A percentile compares a stretch with the other conserved stretches of the same genome.
phyloP scores from a whole-genome alignment of 2,113 vertebrate genomes.

The Hyperopisus bebe region DNA sequence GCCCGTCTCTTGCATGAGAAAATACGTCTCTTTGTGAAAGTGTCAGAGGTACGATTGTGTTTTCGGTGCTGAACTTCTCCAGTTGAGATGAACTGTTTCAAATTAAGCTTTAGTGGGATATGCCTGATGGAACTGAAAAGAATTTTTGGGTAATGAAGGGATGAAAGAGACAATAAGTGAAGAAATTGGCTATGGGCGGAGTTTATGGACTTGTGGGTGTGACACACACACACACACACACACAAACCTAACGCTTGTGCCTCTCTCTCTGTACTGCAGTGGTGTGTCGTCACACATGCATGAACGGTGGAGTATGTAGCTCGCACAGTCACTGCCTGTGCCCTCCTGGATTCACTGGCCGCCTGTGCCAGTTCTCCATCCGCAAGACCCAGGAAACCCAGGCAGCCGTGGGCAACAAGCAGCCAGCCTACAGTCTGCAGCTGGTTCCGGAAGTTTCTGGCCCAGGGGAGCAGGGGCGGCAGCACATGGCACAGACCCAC shows the following conservation, averaged over 20 bases:
- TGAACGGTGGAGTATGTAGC: slow-evolving; percentile 88
- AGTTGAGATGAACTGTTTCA: background rate
- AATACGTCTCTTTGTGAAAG: background rate
- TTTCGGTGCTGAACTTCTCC: background rate
- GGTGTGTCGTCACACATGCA: slow-evolving; percentile 82
- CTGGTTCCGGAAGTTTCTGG: slow-evolving; percentile 63
- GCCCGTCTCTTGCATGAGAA: background rate
- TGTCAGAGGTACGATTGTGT: background rate
- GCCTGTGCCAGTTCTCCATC: slow-evolving; percentile 77
- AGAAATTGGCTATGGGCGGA: background rate
- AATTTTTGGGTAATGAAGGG: background rate
- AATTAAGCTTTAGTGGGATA: background rate
- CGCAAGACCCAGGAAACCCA: slow-evolving; percentile 54
- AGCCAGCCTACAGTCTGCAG: slow-evolving; percentile 70
- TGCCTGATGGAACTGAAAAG: background rate
- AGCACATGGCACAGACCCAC: slow-evolving; percentile 61
- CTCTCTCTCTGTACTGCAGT: slow-evolving; percentile 53
- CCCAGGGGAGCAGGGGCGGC: slow-evolving; percentile 51
- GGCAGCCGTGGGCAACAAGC: slow-evolving; percentile 68
- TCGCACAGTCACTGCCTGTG: slow-evolving; percentile 81
- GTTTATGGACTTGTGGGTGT: background rate
- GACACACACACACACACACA: background rate
- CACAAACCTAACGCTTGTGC: background rate
- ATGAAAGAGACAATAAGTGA: background rate
- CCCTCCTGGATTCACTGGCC: slow-evolving; percentile 77